Conservation (phyloP, 1,140 invertebrate genomes). For the Himalopsyche phryganea region DNA sequence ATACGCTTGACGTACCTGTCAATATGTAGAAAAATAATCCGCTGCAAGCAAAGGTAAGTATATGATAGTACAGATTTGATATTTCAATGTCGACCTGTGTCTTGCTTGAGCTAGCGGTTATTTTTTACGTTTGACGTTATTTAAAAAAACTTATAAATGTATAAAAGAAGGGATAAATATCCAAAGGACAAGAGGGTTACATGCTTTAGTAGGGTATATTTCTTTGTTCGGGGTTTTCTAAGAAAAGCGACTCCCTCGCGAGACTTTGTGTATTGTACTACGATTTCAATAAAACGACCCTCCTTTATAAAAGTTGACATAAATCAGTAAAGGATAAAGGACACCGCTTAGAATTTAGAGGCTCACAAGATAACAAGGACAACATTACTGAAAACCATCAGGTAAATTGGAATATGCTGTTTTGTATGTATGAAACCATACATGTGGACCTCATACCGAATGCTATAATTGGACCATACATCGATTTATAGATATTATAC, state of each 20-base stretch:
- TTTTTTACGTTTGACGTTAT: background rate
- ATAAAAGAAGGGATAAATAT: constrained; percentile 22
- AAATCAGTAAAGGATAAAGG: constrained; percentile 30
- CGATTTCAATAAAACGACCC: constrained; percentile 27
- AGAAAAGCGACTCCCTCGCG: constrained; percentile 9
- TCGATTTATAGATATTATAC: too few relatives aligned
- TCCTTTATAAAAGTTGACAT: constrained; percentile 26
- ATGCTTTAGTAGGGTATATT: constrained; percentile 19
- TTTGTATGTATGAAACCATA: background rate
- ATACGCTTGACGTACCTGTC: too few relatives aligned
- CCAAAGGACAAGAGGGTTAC: constrained; percentile 25
- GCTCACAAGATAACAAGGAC: constrained; percentile 22
- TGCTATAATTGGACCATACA: background rate
- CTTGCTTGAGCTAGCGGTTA: too few relatives aligned
- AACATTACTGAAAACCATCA: constrained; percentile 25
- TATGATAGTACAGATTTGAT: too few relatives aligned
- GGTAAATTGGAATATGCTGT: constrained; percentile 19
- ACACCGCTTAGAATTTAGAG: constrained; percentile 21
- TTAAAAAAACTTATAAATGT: background rate
- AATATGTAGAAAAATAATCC: too few relatives aligned
- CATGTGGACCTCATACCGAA: background rate
- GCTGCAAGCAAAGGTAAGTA: too few relatives aligned
- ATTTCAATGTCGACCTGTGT: too few relatives aligned
- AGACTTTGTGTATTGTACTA: constrained; percentile 23
- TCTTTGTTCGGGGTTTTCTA: constrained; percentile 24